A percentile compares a stretch with the other conserved stretches of the same genome.
Evolutionary conservation across 1,140 invertebrate species (phyloP).

Genomic region (Gonioctena quinquepunctata): DNA sequence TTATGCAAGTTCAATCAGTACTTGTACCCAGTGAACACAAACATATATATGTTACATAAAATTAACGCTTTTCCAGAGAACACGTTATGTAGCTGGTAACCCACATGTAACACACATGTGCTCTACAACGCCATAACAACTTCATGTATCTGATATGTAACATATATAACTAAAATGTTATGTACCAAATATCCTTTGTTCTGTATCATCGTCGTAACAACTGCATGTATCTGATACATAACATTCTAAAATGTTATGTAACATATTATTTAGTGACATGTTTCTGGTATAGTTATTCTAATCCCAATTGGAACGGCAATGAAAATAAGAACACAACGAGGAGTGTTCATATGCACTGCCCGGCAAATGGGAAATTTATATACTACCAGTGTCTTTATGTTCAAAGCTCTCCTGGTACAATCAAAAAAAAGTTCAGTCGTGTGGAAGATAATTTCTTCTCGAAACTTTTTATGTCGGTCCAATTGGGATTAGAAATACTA

Average conservation of each 20-base stretch:
- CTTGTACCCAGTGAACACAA: neutral
- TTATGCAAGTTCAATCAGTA: too few species aligned
- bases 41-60: neutral
- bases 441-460: too few species aligned
- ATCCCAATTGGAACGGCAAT: too few species aligned
- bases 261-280: neutral
- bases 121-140: neutral
- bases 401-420: too few species aligned
- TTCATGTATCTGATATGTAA: neutral
- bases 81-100: neutral
- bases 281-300: too few species aligned
- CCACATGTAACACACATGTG: neutral
- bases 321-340: too few species aligned
- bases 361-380: too few species aligned
- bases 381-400: too few species aligned
- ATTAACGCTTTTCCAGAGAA: neutral
- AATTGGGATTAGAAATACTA: too few species aligned
- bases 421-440: too few species aligned
- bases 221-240: neutral
- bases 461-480: too few species aligned
- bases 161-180: neutral
- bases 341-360: too few species aligned
- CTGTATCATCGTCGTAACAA: neutral
- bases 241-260: neutral
- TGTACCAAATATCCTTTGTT: neutral